Evolutionary conservation across 2,113 vertebrate genomes (phyloP).

Genomic region (Typhlomys cinereus): DNA sequence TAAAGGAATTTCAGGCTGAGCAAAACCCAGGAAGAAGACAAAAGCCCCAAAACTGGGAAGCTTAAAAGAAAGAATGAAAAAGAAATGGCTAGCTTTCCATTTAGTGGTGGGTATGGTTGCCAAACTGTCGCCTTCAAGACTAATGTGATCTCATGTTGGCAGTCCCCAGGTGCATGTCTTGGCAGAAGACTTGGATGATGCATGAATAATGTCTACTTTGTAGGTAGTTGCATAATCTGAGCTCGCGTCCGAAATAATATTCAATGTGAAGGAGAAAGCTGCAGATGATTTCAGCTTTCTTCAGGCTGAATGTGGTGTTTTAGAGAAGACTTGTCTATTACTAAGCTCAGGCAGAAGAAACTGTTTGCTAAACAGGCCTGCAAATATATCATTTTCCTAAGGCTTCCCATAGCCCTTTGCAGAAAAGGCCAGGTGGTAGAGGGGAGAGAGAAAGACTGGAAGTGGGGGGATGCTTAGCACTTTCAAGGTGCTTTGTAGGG

Average conservation of each 20-base stretch:
- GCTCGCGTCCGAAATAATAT: not conserved
- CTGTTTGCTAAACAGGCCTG: not conserved
- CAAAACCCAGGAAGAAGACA: constrained; percentile 34
- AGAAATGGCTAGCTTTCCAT: not conserved
- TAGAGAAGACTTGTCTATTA: not conserved
- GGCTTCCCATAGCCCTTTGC: not conserved
- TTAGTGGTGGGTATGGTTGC: not conserved
- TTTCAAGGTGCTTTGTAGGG: not conserved
- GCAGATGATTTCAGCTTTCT: not conserved
- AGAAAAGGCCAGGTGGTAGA: not conserved
- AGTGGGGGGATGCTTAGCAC: not conserved
- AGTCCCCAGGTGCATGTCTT: not conserved
- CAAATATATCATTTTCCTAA: not conserved
- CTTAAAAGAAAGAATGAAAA: not conserved
- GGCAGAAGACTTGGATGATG: not conserved
- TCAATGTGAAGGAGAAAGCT: not conserved
- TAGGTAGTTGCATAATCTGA: not conserved
- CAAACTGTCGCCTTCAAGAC: not conserved
- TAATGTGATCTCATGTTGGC: not conserved
- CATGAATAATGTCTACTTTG: not conserved
- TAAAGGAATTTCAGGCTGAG: not conserved
- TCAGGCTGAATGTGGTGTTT: not conserved
- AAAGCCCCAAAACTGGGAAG: not conserved
- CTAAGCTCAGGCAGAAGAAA: not conserved
- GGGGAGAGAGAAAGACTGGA: not conserved